Evolutionary conservation across 2,888 invertebrate species (phyloP), one percentile per base, ranked within the genome.

Genomic region (Gerosis bhagava): DNA sequence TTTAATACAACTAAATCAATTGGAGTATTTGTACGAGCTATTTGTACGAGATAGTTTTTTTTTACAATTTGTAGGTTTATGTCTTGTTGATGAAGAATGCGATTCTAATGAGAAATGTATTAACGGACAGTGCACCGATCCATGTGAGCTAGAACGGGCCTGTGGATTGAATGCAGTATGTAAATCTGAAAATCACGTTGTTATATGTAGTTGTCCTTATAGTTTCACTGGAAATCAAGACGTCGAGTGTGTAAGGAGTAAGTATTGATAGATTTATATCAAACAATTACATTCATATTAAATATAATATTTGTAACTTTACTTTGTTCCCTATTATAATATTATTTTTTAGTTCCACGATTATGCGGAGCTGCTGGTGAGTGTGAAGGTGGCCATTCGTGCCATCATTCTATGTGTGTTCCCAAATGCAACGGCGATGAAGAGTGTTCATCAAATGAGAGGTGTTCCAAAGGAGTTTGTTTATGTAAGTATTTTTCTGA

Each of bases 101-200:
- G 92, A 92, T 50, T 77, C 92, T 5, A 88, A 90, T n/a, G 95
- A 97, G 73, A 92, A 94, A 65, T 97, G 97, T 68, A 84, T 93
- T 41, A 93, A 93, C 67, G 95, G 96, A 0, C 96, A 96, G 75
- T 97, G 97, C 70, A 78, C 93, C 28, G 92, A 96, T 77, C 95
- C 96, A 11, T 97, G 97, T 69, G 90, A 92, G 59, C 83, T 93
- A 61, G 91, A 93, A 63, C 92, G 92, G 63, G 90, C 95, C 0
- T 97, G 97, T 72, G 97, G 97, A 37, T 91, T 96, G 67, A 96
- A 97, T 72, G 95, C 96, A 10, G 79, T 94, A 49, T 97, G 97
- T 63, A 84, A 88, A 32, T 92, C 94, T 7, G 87, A 90, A 28
- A 93, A 92, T 63, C 96, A 97, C 68, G 83, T 92, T 8, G 94